Evolutionary conservation across 2,888 invertebrate genomes (phyloP), one percentile per base, ranked within the genome.

Genomic region (Morpho helenor): DNA sequence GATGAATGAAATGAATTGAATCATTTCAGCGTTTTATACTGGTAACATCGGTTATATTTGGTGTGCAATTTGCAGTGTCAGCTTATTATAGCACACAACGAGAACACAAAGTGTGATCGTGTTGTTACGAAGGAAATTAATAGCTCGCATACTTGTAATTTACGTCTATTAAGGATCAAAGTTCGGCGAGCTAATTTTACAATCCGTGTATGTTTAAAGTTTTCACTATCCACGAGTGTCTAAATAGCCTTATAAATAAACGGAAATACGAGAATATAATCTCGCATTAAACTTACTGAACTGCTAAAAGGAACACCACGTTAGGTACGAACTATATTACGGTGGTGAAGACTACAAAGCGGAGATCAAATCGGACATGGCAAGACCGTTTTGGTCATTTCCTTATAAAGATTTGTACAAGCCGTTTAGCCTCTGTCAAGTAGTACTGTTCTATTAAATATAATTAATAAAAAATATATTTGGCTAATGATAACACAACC

Each of bases 341-440:
- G 71, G 64, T 66, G 67, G 57, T 63, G 65, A 63, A 64, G 70
- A 82, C 83, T 85, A 85, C 79, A 72, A 80, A 82, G 84, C 83
- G 82, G 85, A 88, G 84, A 87, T 86, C 84, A 86, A 85, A 82
- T 81, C 67, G 80, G 79, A 83, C 82, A 83, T 86, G 87, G 85
- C 86, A 81, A 80, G 80, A 85, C 83, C 81, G 61, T 67, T 67
- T 60, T 59, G 80, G 83, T 81, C 81, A 72, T 67, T 73, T 75
- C 74, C 65, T 73, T 72, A 76, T 77, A 68, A 67, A 76, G 69
- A 73, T 73, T 88, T 87, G 84, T 87, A 88, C 85, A 82, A 68
- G 65, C 66, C 57, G 63, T 66, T 59, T 81, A 87, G 84, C 86
- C 85, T 87, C 85, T 76, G 69, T 65, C 47, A 43, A 72, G 74